Evolutionary conservation across 2,797 vertebrate genomes (phyloP).

Genomic region (Micromesistius poutassou): DNA sequence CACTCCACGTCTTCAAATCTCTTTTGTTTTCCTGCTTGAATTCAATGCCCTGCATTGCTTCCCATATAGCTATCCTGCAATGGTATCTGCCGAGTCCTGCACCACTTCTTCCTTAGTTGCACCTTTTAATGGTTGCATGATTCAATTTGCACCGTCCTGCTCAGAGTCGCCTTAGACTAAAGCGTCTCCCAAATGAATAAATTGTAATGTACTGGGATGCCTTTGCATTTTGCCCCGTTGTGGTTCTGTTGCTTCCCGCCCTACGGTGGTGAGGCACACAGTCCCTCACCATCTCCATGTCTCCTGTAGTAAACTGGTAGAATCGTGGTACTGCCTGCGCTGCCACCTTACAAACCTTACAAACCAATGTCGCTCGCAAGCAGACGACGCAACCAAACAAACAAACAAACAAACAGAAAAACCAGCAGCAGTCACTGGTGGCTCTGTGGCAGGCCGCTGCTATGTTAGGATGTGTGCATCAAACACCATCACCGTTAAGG

Average conservation of each 20-base stretch:
- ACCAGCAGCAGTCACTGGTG: slow-evolving; percentile 50
- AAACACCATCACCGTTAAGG: slow-evolving; percentile 38
- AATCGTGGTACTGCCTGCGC: slow-evolving; percentile 45
- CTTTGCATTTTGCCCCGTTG: slow-evolving; percentile 11
- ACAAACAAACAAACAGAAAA: slow-evolving; percentile 40
- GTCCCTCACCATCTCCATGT: slow-evolving; percentile 32
- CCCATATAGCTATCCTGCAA: not conserved
- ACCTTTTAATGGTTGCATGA: not conserved
- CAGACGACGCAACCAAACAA: slow-evolving; percentile 58
- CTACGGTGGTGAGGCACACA: slow-evolving; percentile 23
- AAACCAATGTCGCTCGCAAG: slow-evolving; percentile 51
- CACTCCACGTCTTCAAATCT: not conserved
- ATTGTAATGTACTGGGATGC: not conserved
- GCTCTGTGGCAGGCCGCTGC: slow-evolving; percentile 52
- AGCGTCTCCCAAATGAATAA: not conserved
- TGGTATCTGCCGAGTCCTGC: not conserved
- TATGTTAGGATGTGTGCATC: slow-evolving; percentile 41
- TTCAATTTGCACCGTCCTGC: not conserved
- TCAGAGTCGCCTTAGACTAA: not conserved
- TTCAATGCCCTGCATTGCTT: not conserved
- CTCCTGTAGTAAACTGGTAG: not conserved
- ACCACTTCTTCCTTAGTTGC: not conserved
- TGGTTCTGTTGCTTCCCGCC: slow-evolving; percentile 17
- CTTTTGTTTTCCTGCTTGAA: not conserved
- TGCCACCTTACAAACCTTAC: slow-evolving; percentile 31